Conservation (phyloP, 2,888 invertebrate species). For the Sinohyriopsis cumingii region DNA sequence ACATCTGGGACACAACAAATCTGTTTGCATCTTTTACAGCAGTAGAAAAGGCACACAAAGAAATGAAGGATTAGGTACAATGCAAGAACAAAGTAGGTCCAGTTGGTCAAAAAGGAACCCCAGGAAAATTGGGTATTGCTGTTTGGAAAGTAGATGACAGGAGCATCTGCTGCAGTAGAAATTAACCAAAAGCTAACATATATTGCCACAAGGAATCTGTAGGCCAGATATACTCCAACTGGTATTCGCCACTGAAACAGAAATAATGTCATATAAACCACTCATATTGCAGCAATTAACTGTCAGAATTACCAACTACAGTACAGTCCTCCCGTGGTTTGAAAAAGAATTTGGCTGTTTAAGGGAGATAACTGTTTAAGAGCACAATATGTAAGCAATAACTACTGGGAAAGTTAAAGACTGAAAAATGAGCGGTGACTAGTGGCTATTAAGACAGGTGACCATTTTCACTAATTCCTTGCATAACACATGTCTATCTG, state of each 20-base stretch:
- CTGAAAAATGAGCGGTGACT: too few relatives aligned
- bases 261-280: slow-evolving; percentile 2
- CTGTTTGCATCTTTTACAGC: slow-evolving; percentile 22
- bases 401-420: too few relatives aligned
- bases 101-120: slow-evolving; percentile 63
- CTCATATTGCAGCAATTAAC: not conserved
- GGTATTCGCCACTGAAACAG: slow-evolving; percentile 63
- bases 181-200: slow-evolving; percentile 56
- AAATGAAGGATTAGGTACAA: slow-evolving; percentile 48
- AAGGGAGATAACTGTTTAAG: too few relatives aligned
- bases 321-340: not conserved
- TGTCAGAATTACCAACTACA: not conserved
- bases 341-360: not conserved
- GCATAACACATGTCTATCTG: too few relatives aligned
- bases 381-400: too few relatives aligned
- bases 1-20: slow-evolving; percentile 13
- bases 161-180: slow-evolving; percentile 26
- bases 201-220: slow-evolving; percentile 51
- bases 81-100: slow-evolving; percentile 61
- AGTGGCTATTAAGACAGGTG: too few relatives aligned
- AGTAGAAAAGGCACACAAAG: slow-evolving; percentile 28
- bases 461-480: too few relatives aligned
- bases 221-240: slow-evolving; percentile 47
- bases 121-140: slow-evolving; percentile 33
- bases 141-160: not conserved